Evolutionary conservation across 2,888 invertebrate species (phyloP), one percentile per base, ranked within the genome.

Genomic region (Apamea epomidion): DNA sequence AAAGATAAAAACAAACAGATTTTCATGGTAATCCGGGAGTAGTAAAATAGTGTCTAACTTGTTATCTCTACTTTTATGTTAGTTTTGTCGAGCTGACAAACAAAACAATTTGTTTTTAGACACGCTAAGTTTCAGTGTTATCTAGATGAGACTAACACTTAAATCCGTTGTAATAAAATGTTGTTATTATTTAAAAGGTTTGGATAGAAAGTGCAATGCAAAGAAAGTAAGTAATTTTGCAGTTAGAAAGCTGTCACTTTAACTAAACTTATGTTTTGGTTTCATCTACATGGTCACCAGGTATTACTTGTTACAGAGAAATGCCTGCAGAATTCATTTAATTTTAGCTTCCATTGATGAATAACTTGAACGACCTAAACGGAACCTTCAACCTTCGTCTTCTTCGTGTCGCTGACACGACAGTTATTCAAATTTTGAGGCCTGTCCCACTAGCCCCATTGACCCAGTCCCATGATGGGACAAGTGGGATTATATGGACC

Each of bases 11-110:
- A 74, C 45, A 67, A 74, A 65, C 76, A 58, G 69, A 74, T 58
- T 62, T 79, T 74, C 79, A 75, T 71, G 76, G 29, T 85, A 88
- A 82, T 82, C 60, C 37, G 2, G 10, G 29, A 68, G 48, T 77
- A 64, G 65, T 77, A 37, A 74, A 86, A 70, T 80, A 32, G 54
- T 62, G 65, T 48, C 54, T 54, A 71, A 78, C 60, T 76, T 74
- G 74, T 88, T 87, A 87, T 87, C 83, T 86, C 80, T 79, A n/a
- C 16, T 60, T 82, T 76, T 78, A 88, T n/a, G 64, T 70, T 65
- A 58, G 70, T 74, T 48, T 78, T 84, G 64, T 76, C 48, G 65
- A 69, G 42, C 42, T 64, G n/a, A 77, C 62, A 71, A 83, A 83
- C 60, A 67, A 79, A 88, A 88, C 71, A 68, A 81, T 81, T 76